These are phyloP conservation scores for Calypte anna DNA, from an alignment of 2,113 vertebrate genomes.

Conservation along the genomic window DNA sequence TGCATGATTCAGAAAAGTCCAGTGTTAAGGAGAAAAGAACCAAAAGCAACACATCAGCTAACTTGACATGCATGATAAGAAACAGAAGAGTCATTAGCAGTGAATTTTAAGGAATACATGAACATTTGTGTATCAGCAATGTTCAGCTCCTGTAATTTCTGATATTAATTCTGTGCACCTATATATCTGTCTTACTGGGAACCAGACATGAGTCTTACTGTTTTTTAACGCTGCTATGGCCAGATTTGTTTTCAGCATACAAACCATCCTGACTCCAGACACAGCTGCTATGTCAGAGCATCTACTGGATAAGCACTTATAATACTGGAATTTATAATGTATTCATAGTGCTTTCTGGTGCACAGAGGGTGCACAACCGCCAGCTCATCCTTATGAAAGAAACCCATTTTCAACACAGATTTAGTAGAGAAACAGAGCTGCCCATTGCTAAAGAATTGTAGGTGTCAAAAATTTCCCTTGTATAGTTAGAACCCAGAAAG, in stretches of 20 bases:
- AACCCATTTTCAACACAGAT: background rate
- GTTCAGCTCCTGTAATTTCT: background rate
- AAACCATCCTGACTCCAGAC: background rate
- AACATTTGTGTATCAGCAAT: background rate
- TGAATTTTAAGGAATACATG: background rate
- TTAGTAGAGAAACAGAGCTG: background rate
- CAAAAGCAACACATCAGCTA: background rate
- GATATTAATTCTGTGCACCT: background rate
- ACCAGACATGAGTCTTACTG: background rate
- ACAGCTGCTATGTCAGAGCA: background rate
- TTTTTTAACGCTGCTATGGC: background rate
- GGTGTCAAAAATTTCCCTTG: background rate
- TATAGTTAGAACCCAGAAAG: background rate
- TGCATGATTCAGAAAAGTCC: background rate
- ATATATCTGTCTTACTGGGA: background rate
- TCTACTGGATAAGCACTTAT: background rate
- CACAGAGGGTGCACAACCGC: background rate
- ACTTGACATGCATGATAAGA: background rate
- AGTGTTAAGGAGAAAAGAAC: rapidly evolving
- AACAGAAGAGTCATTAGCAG: background rate
- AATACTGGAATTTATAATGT: background rate
- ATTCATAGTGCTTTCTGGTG: background rate
- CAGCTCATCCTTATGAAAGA: background rate
- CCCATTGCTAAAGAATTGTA: background rate
- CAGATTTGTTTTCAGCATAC: background rate